Percentiles rank a stretch among this genome's conserved stretches.
These are phyloP conservation scores for Diploscapter pachys DNA, from an alignment of 1,140 invertebrate species.

Conservation along the genomic window DNA sequence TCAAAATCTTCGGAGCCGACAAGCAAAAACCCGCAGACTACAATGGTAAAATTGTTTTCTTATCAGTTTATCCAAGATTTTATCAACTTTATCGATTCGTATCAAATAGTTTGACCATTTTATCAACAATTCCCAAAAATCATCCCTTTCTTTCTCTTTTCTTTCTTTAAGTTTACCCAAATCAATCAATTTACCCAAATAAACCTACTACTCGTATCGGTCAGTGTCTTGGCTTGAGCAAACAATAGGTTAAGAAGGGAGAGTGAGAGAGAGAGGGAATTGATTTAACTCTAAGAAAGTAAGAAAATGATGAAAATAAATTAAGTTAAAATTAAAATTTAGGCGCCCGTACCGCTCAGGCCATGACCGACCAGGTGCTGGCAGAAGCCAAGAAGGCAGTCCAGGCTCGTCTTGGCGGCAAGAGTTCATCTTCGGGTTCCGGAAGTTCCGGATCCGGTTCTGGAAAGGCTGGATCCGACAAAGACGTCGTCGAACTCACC, in stretches of 20 bases:
- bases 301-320: too few relatives aligned
- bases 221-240: not conserved
- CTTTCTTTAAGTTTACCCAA: not conserved
- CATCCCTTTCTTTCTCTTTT: not conserved
- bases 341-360: slow-evolving; percentile 76
- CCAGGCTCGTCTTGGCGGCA: slow-evolving; percentile 33
- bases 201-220: not conserved
- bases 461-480: slow-evolving; percentile 31
- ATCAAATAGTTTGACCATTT: not conserved
- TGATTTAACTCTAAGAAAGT: slow-evolving; percentile 1
- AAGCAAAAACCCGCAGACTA: slow-evolving; percentile 84
- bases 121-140: not conserved
- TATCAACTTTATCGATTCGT: not conserved
- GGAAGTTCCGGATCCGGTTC: slow-evolving; percentile 42
- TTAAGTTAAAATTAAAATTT: not conserved
- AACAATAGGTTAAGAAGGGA: not conserved
- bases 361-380: slow-evolving; percentile 75
- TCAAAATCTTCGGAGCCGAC: slow-evolving; percentile 86
- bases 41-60: slow-evolving; percentile 64
- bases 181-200: not conserved
- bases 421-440: slow-evolving; percentile 11
- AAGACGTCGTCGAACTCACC: slow-evolving; percentile 82
- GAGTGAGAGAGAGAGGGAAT: not conserved
- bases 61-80: slow-evolving; percentile 17
- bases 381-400: slow-evolving; percentile 45